Base-by-base conservation (phyloP, 2,113 vertebrate genomes). In the Stictonetta naevosa region DNA sequence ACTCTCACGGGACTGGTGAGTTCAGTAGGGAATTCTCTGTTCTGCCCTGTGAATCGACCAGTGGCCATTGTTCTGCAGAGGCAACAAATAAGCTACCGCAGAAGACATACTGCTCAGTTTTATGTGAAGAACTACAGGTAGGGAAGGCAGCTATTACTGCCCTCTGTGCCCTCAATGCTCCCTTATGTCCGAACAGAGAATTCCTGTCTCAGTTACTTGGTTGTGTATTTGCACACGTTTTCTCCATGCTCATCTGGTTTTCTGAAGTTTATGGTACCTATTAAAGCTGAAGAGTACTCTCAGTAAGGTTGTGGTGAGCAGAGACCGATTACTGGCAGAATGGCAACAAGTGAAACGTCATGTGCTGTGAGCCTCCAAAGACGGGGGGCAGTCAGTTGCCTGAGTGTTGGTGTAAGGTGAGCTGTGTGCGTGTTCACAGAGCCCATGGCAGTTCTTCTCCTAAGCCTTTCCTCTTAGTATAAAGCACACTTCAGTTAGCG, bases 271-370 rank as follows among this genome's bases (percentile, higher is more conserved):
- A 56, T 87, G 69, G 78, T 40, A 86, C 8, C 19, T 62, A 75
- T 92, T 87, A 79, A 94, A 88, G 90, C 21, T 96, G 71, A 95
- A 93, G 74, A 96, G 82, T 86, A 59, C 80, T 81, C 58, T 92
- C 36, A 16, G 23, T 16, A 44, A 71, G 64, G 71, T 55, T 92
- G 40, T 68, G 50, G 22, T 68, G 29, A 80, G 50, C 31, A 87
- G 59, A 74, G 29, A 74, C 21, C 25, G 55, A 7, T 22, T 46
- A 10, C 86, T 87, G 68, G 88, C 95, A 74, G 15, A 13, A 23
- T 75, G 53, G 9, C 78, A 96, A 3, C 7, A 58, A 28, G 16
- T 83, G 62, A 75, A 92, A 79, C 52, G 67, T 4, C 34, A 16
- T 0, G 25, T 62, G 11, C 11, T 97, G 72, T 79, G 64, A 76